Evolutionary conservation across 2,113 vertebrate species (phyloP), one percentile per base, ranked within the genome.

Genomic region (Alethe castanea): DNA sequence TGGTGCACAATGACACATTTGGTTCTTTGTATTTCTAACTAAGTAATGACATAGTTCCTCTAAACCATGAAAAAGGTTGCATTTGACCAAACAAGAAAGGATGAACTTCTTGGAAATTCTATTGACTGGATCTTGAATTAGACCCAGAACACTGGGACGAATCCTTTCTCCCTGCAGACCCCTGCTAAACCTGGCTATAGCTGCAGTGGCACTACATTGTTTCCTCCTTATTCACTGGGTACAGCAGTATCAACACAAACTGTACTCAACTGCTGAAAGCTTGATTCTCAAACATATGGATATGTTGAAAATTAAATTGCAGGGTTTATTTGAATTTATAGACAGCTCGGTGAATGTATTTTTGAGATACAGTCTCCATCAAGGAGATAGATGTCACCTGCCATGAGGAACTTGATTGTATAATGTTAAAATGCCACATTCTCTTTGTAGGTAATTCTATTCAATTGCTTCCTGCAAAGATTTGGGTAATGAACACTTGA

Each of bases 281-380:
- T 96, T 96, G 91, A 91, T 97, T 97, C 96, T 97, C 92, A 96
- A 93, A 97, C 96, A 95, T 97, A 97, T 97, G 95, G 96, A 97
- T 97, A 97, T 95, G 96, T 96, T 97, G 97, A 97, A 97, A 96
- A 97, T 97, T 97, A 97, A 97, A 97, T 97, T 97, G 97, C 96
- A 96, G 97, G 96, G 97, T 97, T 97, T 97, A 97, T 97, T 97
- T 97, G 96, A 97, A 97, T 97, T 97, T 97, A 97, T 97, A 97
- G 97, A 97, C 95, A 97, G 96, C 95, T 97, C 53, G 0, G 90
- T 96, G 91, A 97, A 96, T 97, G 96, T 96, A 95, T 94, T 96
- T 97, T 91, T 96, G 95, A 97, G 96, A 97, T 97, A 97, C 90
- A 95, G 95, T 93, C 96, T 97, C 95, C 52, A 31, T 97, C 97